phyloP scores from a whole-genome alignment of 2,113 vertebrate genomes.

The Arothron firmamentum region DNA sequence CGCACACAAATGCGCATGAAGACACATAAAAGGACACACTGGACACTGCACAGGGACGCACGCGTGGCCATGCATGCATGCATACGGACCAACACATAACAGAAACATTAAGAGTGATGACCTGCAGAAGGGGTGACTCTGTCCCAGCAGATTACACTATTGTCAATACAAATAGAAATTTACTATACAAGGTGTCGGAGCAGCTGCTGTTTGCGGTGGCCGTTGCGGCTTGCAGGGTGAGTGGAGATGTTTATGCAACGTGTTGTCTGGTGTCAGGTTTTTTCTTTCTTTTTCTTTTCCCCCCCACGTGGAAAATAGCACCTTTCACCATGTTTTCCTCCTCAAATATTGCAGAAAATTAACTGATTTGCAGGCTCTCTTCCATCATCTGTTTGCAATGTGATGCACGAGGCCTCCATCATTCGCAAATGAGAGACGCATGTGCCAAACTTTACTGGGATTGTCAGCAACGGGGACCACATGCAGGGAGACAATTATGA shows the following conservation, averaged over 20 bases:
- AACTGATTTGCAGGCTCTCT: conserved; percentile 8
- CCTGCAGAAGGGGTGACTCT: conserved; percentile 87
- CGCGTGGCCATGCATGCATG: conserved; percentile 29
- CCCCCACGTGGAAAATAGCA: conserved; percentile 7
- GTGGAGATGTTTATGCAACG: conserved; percentile 52
- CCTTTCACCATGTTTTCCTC: conserved; percentile 22
- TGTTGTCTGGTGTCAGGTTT: conserved; percentile 34
- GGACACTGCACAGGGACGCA: conserved; percentile 35
- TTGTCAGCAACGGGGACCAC: conserved; percentile 21
- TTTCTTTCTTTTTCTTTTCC: neutral
- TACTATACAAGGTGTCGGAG: conserved; percentile 67
- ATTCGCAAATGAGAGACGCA: conserved; percentile 18
- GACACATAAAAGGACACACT: conserved; percentile 36
- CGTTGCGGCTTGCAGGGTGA: conserved; percentile 49
- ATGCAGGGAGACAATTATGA: conserved; percentile 47
- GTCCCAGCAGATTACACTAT: conserved; percentile 96
- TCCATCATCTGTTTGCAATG: conserved; percentile 10
- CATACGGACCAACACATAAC: conserved; percentile 53
- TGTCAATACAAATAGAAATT: conserved; percentile 91
- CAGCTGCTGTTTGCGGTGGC: conserved; percentile 59
- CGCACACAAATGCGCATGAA: conserved; percentile 46
- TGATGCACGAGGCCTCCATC: conserved; percentile 5
- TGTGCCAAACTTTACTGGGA: conserved; percentile 11
- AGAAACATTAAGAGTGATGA: conserved; percentile 74
- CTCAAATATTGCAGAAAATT: conserved; percentile 19